phyloP scores from a whole-genome alignment of 2,888 invertebrate species.

The Tryphoninae sp. region DNA sequence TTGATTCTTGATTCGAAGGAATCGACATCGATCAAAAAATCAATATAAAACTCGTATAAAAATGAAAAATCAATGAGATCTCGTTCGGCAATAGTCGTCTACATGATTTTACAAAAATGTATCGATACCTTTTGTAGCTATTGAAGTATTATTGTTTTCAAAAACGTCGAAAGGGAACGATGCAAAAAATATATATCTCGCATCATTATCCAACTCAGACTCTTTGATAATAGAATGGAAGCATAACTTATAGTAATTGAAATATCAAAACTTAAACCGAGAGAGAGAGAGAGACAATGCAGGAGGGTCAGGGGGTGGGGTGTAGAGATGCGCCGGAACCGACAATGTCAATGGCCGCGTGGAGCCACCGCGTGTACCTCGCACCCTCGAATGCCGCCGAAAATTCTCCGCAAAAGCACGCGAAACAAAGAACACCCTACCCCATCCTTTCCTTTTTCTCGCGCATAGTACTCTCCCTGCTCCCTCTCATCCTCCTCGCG shows the following conservation, averaged over 20 bases:
- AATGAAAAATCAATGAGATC: no score
- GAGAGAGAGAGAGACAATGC: conserved; percentile 45
- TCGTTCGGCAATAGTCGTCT: no score
- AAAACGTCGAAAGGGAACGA: no score
- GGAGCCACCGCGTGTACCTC: conserved; percentile 66
- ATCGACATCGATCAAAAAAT: no score
- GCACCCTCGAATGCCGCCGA: conserved; percentile 72
- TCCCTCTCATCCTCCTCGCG: conserved; percentile 27
- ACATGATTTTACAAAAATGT: no score
- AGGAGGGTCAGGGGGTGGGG: conserved; percentile 60
- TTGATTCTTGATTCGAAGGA: no score
- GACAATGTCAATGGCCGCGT: conserved; percentile 70
- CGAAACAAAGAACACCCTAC: conserved; percentile 72
- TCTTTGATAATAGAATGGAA: conserved; percentile 18
- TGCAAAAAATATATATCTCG: no score
- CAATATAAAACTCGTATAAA: no score
- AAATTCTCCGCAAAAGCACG: conserved; percentile 74
- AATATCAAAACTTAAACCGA: conserved; percentile 43
- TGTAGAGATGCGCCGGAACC: conserved; percentile 68
- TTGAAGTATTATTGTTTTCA: no score
- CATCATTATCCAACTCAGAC: no score
- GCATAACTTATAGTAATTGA: not conserved
- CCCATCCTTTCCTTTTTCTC: conserved; percentile 19
- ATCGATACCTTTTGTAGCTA: no score
- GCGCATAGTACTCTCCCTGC: conserved; percentile 65